Evolutionary conservation across 2,888 invertebrate genomes (phyloP).

Genomic region (Platerodrilus igneus): DNA sequence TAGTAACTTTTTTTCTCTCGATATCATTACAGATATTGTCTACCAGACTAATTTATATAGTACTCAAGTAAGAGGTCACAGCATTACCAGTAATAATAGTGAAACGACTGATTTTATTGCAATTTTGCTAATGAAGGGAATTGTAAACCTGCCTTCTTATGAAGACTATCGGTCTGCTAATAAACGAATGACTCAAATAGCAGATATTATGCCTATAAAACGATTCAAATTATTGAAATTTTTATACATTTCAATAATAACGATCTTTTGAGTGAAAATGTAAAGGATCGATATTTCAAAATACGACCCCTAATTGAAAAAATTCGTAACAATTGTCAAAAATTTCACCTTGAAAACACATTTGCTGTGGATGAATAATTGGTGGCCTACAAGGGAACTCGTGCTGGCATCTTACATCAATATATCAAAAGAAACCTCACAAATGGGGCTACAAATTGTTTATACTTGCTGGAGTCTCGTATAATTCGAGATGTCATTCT

Average conservation of each 20-base stretch:
- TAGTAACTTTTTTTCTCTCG: conserved; percentile 13
- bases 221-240: conserved; percentile 23
- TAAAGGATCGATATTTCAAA: conserved; percentile 15
- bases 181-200: conserved; percentile 11
- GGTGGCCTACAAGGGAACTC: conserved; percentile 11
- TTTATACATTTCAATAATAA: conserved; percentile 19
- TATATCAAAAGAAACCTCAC: conserved; percentile 10
- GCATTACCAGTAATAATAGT: conserved; percentile 5
- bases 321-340: conserved; percentile 6
- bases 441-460: conserved; percentile 8
- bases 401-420: conserved; percentile 10
- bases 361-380: conserved; percentile 11
- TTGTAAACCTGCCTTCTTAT: conserved; percentile 18
- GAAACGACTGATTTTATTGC: conserved; percentile 15
- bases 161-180: conserved; percentile 12
- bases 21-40: conserved; percentile 11
- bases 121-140: conserved; percentile 18
- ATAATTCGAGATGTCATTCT: conserved; percentile 6
- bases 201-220: conserved; percentile 21
- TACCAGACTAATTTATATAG: conserved; percentile 19
- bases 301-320: conserved; percentile 10
- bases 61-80: conserved; percentile 10
- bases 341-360: conserved; percentile 2
- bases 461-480: conserved; percentile 6
- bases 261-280: conserved; percentile 12